Evolutionary conservation across 2,797 vertebrate genomes (phyloP).

Genomic region (Rallus crepitans): DNA sequence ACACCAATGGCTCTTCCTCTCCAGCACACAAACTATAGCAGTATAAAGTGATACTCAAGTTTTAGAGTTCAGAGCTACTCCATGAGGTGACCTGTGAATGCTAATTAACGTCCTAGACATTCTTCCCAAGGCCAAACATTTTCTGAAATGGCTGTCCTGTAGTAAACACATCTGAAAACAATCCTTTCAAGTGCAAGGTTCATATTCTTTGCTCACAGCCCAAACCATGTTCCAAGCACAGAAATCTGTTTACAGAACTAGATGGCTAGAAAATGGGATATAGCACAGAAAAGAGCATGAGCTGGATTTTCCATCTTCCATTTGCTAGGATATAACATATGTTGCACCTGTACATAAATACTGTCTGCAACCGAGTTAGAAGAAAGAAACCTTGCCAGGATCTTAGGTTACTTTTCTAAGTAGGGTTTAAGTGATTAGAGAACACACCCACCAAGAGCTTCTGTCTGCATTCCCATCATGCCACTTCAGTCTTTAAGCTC

Average conservation of each 20-base stretch:
- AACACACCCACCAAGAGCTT: neutral
- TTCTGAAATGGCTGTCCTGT: slow-evolving; percentile 53
- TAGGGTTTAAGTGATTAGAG: neutral
- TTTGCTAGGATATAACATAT: neutral
- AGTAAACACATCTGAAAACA: slow-evolving; percentile 55
- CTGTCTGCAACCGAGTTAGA: neutral
- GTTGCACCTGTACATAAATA: neutral
- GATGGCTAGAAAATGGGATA: neutral
- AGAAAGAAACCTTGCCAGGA: neutral
- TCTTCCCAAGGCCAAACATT: slow-evolving; percentile 47
- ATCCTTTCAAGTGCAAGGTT: slow-evolving; percentile 42
- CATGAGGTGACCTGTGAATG: slow-evolving; percentile 12
- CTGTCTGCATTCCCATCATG: neutral
- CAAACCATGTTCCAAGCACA: neutral
- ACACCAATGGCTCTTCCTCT: neutral
- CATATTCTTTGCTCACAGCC: neutral
- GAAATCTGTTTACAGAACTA: neutral
- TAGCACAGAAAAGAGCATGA: neutral
- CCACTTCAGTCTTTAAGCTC: neutral
- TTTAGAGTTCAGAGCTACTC: slow-evolving; percentile 36
- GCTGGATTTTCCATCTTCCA: neutral
- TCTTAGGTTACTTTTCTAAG: neutral
- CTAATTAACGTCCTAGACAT: slow-evolving; percentile 68
- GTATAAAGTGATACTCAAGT: slow-evolving; percentile 49
- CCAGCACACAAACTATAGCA: slow-evolving; percentile 9